These are phyloP conservation scores for Falcaria lacertinaria DNA, from an alignment of 2,888 invertebrate genomes.

Conservation along the genomic window DNA sequence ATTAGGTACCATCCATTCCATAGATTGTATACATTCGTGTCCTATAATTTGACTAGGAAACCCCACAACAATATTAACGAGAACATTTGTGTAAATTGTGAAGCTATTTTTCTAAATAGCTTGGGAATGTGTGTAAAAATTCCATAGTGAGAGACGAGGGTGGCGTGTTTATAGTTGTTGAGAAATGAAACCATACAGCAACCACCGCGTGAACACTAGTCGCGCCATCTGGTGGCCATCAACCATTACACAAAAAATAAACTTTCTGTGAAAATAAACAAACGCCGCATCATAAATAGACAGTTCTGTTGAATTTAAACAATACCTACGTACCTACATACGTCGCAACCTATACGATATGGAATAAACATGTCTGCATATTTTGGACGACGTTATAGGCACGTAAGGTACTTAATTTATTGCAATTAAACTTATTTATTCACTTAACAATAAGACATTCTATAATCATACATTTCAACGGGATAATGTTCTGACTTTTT, in stretches of 20 bases:
- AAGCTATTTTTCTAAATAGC: constrained; percentile 52
- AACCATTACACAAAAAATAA: constrained; percentile 69
- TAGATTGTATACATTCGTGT: too few species aligned
- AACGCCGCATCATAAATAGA: constrained; percentile 61
- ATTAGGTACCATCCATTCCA: too few species aligned
- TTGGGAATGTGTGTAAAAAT: constrained; percentile 58
- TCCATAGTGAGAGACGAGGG: constrained; percentile 55
- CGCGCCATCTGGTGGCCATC: constrained; percentile 73
- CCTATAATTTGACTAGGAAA: constrained; percentile 4
- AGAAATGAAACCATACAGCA: constrained; percentile 62
- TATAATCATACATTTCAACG: too few species aligned
- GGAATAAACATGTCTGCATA: too few species aligned
- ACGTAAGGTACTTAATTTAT: too few species aligned
- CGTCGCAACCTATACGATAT: too few species aligned
- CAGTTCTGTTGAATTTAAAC: constrained; percentile 49
- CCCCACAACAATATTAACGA: constrained; percentile 49
- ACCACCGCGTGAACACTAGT: constrained; percentile 49
- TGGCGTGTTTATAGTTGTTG: constrained; percentile 64
- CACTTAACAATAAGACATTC: too few species aligned
- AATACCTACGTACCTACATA: constrained; percentile 32
- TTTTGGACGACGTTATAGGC: too few species aligned
- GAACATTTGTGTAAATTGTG: constrained; percentile 44
- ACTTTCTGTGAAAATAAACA: constrained; percentile 70
- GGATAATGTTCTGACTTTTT: too few species aligned
- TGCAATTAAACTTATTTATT: too few species aligned